Conservation (phyloP, 2,888 invertebrate genomes). For the Mythimna ferrago region DNA sequence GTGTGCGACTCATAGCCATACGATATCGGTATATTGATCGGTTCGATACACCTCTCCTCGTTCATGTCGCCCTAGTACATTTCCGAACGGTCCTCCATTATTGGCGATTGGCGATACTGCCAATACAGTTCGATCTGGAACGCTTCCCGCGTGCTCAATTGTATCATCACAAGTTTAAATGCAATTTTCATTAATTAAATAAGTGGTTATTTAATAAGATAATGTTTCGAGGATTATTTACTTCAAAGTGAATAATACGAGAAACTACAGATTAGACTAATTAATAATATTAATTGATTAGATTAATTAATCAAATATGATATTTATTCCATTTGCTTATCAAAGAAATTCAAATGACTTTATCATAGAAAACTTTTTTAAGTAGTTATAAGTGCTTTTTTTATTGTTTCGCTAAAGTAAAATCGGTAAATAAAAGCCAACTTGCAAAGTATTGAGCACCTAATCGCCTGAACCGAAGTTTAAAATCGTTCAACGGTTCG, state of each 20-base stretch:
- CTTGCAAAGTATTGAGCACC: slow-evolving; percentile 24
- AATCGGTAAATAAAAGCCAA: slow-evolving; percentile 3
- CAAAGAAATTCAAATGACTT: background rate
- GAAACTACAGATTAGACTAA: background rate
- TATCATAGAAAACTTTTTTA: background rate
- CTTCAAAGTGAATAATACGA: background rate
- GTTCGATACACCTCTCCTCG: slow-evolving; percentile 79
- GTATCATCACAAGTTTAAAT: background rate
- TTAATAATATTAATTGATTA: background rate
- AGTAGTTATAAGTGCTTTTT: too few species aligned
- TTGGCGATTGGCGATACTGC: slow-evolving; percentile 86
- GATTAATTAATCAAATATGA: background rate
- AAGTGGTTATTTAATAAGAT: background rate
- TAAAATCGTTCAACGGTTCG: slow-evolving; percentile 52
- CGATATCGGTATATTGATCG: slow-evolving; percentile 81
- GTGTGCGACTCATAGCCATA: slow-evolving; percentile 57
- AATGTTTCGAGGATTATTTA: background rate
- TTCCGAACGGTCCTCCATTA: slow-evolving; percentile 88
- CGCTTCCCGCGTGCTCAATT: background rate
- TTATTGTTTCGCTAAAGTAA: background rate
- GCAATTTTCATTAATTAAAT: background rate
- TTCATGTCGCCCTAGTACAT: slow-evolving; percentile 81
- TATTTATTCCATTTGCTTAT: background rate
- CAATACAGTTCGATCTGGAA: slow-evolving; percentile 65
- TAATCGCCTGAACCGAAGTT: slow-evolving; percentile 43